Percentiles rank a stretch among this genome's conserved stretches.
These are phyloP conservation scores for Himalopsyche anomala DNA, from an alignment of 2,888 invertebrate species.

Conservation along the genomic window DNA sequence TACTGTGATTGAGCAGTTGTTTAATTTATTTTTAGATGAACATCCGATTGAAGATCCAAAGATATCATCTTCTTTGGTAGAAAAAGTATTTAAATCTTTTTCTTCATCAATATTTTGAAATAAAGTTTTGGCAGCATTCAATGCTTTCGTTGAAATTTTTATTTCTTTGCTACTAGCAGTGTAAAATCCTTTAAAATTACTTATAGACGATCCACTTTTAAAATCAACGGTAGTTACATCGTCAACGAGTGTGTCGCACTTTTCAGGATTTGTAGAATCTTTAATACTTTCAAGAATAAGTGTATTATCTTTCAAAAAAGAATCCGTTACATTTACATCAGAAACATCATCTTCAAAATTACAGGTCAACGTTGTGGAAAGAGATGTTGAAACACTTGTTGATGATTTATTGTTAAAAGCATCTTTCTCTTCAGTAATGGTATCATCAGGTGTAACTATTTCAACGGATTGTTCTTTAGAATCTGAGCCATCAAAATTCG, in stretches of 20 bases:
- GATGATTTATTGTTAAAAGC: not conserved
- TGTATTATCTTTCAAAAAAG: not conserved
- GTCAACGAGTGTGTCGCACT: not conserved
- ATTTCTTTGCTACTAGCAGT: constrained; percentile 71
- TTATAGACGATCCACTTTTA: not conserved
- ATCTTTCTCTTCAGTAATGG: not conserved
- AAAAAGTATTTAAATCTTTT: not conserved
- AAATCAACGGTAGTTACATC: not conserved
- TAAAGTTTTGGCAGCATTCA: constrained; percentile 68
- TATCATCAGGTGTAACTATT: not conserved
- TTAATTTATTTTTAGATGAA: not conserved
- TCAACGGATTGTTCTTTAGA: not conserved
- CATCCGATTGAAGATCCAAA: not conserved
- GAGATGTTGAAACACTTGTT: not conserved
- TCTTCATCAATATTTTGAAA: constrained; percentile 66
- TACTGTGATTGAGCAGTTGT: not conserved
- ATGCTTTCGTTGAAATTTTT: constrained; percentile 68
- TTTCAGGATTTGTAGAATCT: not conserved
- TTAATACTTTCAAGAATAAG: not conserved
- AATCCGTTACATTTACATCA: not conserved
- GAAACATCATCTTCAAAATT: not conserved
- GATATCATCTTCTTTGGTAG: not conserved
- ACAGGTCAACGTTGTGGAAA: not conserved
- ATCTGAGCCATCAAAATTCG: not conserved
- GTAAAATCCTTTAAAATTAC: constrained; percentile 67